Evolutionary conservation across 2,113 vertebrate genomes (phyloP), one percentile per base, ranked within the genome.

Genomic region (Apteryx owenii): DNA sequence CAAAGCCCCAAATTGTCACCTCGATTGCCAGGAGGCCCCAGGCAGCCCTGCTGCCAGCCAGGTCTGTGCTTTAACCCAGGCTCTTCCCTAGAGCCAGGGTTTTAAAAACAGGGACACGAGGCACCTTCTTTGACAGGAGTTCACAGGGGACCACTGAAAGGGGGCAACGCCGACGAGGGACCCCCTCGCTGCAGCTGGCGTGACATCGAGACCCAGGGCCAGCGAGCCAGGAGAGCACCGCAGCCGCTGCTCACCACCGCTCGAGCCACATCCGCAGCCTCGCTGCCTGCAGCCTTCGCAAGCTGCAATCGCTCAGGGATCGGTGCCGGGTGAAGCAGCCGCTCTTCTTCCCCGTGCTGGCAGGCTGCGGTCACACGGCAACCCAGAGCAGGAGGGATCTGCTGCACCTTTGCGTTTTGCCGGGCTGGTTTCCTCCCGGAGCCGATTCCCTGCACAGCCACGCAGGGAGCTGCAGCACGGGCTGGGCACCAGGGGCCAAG

Each of bases 311-410:
- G 19, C 17, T 7, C 17, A 17, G 33, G 16, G 46, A 20, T n/a
- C 22, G 12, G 20, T 61, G 33, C 60, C 33, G 14, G 60, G 19
- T 7, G 38, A 17, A 28, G 3, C 64, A 44, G 40, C 64, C 22
- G 7, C 64, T 31, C 28, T 42, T 18, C 64, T 21, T 22, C 11
- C 20, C 33, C 7, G 20, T 36, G 19, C 48, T 66, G 53, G 20
- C 1, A 2, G 64, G 44, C 50, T 40, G 19, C 0, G 3, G 31
- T 50, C 46, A 18, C n/a, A 17, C 8, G 0, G 56, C 44, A 12
- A 20, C 23, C 33, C 0, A 0, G 26, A 9, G 5, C 5, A 10
- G 0, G 25, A 65, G 65, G 42, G 13, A 16, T 78, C 40, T 51
- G n/a, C 18, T 9, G 23, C 20, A 22, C 36, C 33, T 77, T 44